Evolutionary conservation across 2,888 invertebrate genomes (phyloP).

Genomic region (Deroplatys truncata): DNA sequence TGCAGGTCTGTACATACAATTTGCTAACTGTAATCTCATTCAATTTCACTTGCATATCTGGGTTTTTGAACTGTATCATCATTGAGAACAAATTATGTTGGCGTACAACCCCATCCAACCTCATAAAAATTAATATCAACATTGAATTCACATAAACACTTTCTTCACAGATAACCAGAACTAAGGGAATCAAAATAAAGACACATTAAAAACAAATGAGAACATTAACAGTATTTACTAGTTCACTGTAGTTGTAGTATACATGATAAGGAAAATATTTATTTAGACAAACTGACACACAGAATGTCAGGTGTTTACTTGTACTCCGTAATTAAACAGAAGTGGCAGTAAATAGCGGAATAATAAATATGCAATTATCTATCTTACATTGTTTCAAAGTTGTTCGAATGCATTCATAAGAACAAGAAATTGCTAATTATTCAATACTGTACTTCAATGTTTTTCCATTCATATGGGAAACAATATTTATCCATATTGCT

Average conservation of each 20-base stretch:
- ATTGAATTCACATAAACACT: neutral
- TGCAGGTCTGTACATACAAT: neutral
- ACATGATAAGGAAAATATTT: neutral
- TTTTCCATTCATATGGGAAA: neutral
- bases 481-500: neutral
- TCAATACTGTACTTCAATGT: neutral
- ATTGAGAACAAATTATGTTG: neutral
- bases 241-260: neutral
- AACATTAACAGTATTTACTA: neutral
- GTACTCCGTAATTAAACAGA: neutral
- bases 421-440: neutral
- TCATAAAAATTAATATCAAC: neutral
- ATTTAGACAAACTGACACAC: neutral
- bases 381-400: neutral
- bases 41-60: neutral
- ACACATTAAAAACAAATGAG: neutral
- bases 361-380: neutral
- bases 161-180: neutral
- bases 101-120: neutral
- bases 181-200: neutral
- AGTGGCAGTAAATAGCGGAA: neutral
- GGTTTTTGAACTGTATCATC: neutral
- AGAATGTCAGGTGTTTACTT: neutral
- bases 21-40: neutral
- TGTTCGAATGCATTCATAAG: neutral